phyloP scores from a whole-genome alignment of 2,888 invertebrate species.

The Caenorhabditis plicata region DNA sequence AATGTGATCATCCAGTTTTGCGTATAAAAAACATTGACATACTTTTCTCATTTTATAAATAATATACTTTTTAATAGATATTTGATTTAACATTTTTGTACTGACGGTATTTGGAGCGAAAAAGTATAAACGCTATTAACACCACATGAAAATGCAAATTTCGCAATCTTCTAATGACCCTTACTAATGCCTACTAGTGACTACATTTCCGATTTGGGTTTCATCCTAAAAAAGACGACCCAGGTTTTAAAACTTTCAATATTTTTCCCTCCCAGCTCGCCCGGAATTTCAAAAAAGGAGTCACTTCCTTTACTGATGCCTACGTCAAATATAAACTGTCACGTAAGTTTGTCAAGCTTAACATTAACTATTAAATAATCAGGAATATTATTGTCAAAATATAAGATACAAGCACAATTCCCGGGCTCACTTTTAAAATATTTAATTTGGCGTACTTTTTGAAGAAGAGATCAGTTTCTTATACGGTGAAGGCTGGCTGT shows the following conservation, averaged over 20 bases:
- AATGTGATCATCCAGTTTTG: constrained; percentile 19
- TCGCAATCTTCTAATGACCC: too few relatives aligned
- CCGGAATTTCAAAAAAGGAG: constrained; percentile 4
- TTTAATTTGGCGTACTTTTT: too few relatives aligned
- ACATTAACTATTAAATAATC: too few relatives aligned
- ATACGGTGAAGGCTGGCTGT: too few relatives aligned
- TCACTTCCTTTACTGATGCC: constrained; percentile 10
- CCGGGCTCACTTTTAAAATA: too few relatives aligned
- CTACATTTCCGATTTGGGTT: constrained; percentile 2
- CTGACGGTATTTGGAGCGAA: neutral
- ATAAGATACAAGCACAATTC: too few relatives aligned
- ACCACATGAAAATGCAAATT: constrained; percentile 1
- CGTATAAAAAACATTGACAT: constrained; percentile 12
- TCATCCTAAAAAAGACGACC: constrained; percentile 7
- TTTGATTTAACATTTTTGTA: too few relatives aligned
- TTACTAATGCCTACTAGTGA: neutral
- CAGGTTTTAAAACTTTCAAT: too few relatives aligned
- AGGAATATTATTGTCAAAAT: too few relatives aligned
- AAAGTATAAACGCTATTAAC: neutral
- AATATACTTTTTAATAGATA: too few relatives aligned
- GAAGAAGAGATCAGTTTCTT: too few relatives aligned
- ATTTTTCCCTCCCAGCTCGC: too few relatives aligned
- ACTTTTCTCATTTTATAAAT: constrained; percentile 25
- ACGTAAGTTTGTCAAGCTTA: neutral
- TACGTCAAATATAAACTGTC: neutral